Conservation (phyloP, 2,113 vertebrate species). For the Mobula hypostoma region DNA sequence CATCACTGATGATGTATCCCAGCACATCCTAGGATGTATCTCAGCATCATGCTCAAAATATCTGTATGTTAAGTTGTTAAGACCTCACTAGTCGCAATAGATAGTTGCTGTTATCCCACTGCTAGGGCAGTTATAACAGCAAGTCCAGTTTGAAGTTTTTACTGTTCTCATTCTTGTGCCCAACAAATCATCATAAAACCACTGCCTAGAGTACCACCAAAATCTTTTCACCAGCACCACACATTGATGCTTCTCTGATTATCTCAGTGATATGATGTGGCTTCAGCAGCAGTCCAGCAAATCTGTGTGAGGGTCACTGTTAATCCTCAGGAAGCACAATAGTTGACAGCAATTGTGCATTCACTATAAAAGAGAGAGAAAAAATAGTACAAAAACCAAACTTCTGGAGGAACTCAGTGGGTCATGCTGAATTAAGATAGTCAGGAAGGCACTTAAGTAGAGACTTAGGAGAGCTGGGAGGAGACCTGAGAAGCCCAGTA, state of each 20-base stretch:
- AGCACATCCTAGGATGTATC: no score
- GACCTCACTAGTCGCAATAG: no score
- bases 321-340: not conserved
- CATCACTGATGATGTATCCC: no score
- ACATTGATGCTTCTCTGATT: not conserved
- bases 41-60: no score
- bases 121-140: not conserved
- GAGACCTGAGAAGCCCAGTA: no score
- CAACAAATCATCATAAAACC: not conserved
- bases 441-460: no score
- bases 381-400: not conserved
- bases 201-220: not conserved
- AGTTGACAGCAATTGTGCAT: not conserved
- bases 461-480: no score
- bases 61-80: no score
- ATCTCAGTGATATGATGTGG: not conserved
- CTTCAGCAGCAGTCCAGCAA: not conserved
- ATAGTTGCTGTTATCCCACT: no score
- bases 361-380: not conserved
- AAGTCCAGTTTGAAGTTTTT: not conserved
- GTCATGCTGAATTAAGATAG: no score
- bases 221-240: not conserved
- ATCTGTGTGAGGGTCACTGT: not conserved
- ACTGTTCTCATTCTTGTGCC: not conserved
- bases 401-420: no score